phyloP scores from a whole-genome alignment of 2,113 vertebrate species.

The Synchiropus splendidus region DNA sequence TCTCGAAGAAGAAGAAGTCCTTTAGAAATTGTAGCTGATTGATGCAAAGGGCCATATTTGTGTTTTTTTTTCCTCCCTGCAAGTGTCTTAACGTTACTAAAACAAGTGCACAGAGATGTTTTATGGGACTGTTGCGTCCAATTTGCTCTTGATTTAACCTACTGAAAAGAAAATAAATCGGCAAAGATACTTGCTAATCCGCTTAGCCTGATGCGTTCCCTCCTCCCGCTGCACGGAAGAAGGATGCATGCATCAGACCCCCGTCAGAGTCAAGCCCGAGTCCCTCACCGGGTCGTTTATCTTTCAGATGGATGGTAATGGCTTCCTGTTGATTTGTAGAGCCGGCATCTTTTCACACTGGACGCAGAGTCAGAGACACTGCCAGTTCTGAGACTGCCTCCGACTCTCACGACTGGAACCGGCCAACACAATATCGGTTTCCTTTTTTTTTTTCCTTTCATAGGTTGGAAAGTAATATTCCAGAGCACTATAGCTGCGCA shows the following conservation, averaged over 20 bases:
- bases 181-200: conserved; percentile 55
- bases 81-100: too few relatives aligned
- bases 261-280: conserved; percentile 9
- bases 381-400: too few relatives aligned
- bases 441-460: neutral
- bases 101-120: too few relatives aligned
- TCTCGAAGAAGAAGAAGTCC: too few relatives aligned
- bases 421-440: too few relatives aligned
- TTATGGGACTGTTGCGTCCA: conserved; percentile 40
- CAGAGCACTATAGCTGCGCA: neutral
- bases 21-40: too few relatives aligned
- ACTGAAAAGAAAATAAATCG: conserved; percentile 35
- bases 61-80: too few relatives aligned
- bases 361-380: too few relatives aligned
- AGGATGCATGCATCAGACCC: conserved; percentile 21
- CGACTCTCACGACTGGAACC: too few relatives aligned
- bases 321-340: conserved; percentile 25
- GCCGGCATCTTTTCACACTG: conserved; percentile 7
- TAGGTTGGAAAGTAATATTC: too few relatives aligned
- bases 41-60: too few relatives aligned
- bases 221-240: conserved; percentile 43
- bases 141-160: conserved; percentile 48
- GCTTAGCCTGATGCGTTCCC: conserved; percentile 44
- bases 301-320: conserved; percentile 28
- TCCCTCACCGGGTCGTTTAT: conserved; percentile 26